Base-by-base conservation (phyloP, 30 jellyfish, hydroid and myxozoan species). In the Cassiopea andromeda region DNA sequence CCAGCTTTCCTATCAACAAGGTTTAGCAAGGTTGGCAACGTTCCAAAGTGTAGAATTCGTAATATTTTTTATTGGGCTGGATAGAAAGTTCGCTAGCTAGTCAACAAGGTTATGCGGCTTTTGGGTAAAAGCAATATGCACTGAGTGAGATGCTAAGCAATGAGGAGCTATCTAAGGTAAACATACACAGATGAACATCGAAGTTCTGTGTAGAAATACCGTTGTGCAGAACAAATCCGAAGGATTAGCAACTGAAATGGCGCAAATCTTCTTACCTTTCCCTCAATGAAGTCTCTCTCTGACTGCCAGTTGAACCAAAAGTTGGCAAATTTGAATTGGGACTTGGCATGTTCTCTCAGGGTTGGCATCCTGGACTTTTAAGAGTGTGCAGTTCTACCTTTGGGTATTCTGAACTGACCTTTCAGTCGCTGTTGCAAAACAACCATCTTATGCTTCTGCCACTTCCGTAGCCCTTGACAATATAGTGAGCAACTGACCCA, bases 231-330 rank as follows among this genome's bases (percentile, higher is more conserved):
- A 9, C 9, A 9, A 50, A 5, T 2, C 64, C 5, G 14, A 68
- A 18, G 77, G 6, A 5, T 14, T 68, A 16, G 7, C 77, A 68
- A 14, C 81, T 18, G 81, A 72, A 72, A 15, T 72, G 19, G 44
- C 81, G 57, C 17, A 46, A 78, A 78, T 44, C 83, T 7, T 57
- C 75, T 49, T 49, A 60, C 80, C 80, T 80, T 80, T 18, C 75
- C 1, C 44, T 77, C 86, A n/a, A 77, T 48, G 86, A 77, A 77
- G 49, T 77, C 75, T 13, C n/a, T 50, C 1, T 48, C 75, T 14
- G 86, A 77, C 48, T 50, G 47, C 86, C 75, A 77, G 2, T 50
- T 59, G 70, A 77, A 77, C 86, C 75, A 77, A 38, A 47, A 44
- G 50, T 77, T 48, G 3, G 12, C 50, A 14, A 77, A 10, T 15